Base-by-base conservation (phyloP, 2,113 vertebrate species). In the Paracanthobrama guichenoti region DNA sequence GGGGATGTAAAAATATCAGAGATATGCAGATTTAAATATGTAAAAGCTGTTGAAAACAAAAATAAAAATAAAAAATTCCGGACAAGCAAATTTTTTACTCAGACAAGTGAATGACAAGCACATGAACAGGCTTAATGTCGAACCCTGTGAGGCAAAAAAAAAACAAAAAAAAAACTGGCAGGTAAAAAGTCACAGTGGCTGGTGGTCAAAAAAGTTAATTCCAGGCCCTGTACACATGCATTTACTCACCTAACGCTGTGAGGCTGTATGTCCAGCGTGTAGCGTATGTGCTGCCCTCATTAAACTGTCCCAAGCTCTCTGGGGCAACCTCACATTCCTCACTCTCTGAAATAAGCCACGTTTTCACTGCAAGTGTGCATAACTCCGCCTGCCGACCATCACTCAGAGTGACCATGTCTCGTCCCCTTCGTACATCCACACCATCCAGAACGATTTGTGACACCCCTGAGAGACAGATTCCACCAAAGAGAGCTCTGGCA, bases 281-380 rank as follows among this genome's bases (percentile, higher is more conserved):
- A 81, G 94, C 89, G 28, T 95, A 95, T 2, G 94, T 91, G 80
- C 93, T 92, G 24, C 88, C 92, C 73, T 95, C 93, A 18, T 94
- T 89, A 20, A 96, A 91, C 88, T 95, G 95, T 1, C 94, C 93
- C 0, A 72, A 74, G 85, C 91, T 92, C 83, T 93, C 90, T 50
- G 93, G 55, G 0, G 89, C 85, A 10, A 91, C 59, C 55, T 90
- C 88, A 11, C 90, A 87, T 77, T 93, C 90, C 0, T 90, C 94
- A 31, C 89, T 90, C 84, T 94, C 92, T 64, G 90, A 91, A 73
- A 94, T 86, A 11, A 93, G 93, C 94, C 95, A 95, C 0, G 90
- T 89, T 60, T 94, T 93, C 64, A 95, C 89, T 0, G 85, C 84
- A 1, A 92, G 62, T 0, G 94, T 94, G n/a, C 39, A 86, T 83